Evolutionary conservation across 2,888 invertebrate species (phyloP).

Genomic region (Neria commutata): DNA sequence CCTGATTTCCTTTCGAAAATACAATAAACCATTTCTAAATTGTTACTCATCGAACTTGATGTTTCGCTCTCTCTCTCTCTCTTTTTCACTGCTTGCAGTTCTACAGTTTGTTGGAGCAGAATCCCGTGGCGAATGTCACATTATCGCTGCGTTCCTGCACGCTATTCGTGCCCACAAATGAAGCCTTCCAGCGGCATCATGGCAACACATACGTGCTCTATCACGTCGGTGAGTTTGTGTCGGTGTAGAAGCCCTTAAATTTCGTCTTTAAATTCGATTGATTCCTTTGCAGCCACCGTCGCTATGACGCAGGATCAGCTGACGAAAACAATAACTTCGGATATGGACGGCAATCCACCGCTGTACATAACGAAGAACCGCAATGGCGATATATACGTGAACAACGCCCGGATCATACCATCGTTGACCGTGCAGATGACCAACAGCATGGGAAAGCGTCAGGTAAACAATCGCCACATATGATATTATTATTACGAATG

Average conservation of each 20-base stretch:
- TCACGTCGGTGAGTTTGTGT: slow-evolving; percentile 77
- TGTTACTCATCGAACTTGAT: neutral
- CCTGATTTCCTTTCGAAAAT: neutral
- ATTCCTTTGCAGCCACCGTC: slow-evolving; percentile 71
- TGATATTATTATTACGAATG: too few relatives aligned
- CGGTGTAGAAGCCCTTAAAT: slow-evolving; percentile 4
- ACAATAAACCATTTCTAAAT: neutral
- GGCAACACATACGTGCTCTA: slow-evolving; percentile 71
- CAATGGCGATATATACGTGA: slow-evolving; percentile 78
- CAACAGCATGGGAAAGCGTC: slow-evolving; percentile 67
- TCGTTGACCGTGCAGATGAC: slow-evolving; percentile 72
- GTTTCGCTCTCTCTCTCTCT: too few relatives aligned
- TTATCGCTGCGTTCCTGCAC: slow-evolving; percentile 78
- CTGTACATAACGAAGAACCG: slow-evolving; percentile 79
- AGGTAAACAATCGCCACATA: too few relatives aligned
- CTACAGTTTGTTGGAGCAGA: slow-evolving; percentile 74
- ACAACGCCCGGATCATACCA: slow-evolving; percentile 81
- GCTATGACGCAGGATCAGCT: slow-evolving; percentile 73
- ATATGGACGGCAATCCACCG: slow-evolving; percentile 83
- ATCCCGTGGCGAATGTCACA: slow-evolving; percentile 74
- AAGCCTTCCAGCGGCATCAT: slow-evolving; percentile 78
- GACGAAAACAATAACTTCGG: slow-evolving; percentile 69
- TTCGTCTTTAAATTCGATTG: neutral
- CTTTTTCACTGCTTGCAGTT: slow-evolving; percentile 70
- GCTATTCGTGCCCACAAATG: slow-evolving; percentile 88